phyloP scores from a whole-genome alignment of 37 sponge, comb jelly and placozoan genomes.

The Oopsacas minuta region DNA sequence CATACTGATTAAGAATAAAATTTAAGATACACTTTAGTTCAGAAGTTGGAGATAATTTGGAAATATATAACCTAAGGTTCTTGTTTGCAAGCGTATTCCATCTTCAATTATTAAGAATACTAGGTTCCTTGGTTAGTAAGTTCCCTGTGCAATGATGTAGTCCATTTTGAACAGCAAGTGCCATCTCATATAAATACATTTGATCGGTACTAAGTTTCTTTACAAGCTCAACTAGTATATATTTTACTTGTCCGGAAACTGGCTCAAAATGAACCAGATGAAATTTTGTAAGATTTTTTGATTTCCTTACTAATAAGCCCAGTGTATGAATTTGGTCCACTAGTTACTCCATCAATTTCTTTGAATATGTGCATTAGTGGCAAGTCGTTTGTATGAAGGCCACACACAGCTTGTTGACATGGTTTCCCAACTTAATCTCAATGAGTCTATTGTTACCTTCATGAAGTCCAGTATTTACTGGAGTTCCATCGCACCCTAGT shows the following conservation, averaged over 20 bases:
- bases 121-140: background rate
- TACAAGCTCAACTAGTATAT: background rate
- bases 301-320: conserved; percentile 9
- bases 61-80: too few relatives aligned
- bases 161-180: background rate
- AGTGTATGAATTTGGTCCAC: background rate
- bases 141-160: background rate
- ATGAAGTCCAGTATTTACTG: background rate
- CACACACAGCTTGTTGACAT: background rate
- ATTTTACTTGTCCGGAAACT: background rate
- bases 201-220: background rate
- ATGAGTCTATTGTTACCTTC: background rate
- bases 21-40: background rate
- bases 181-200: background rate
- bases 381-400: background rate
- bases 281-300: background rate
- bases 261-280: background rate
- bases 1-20: background rate
- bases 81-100: background rate
- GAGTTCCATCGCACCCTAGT: background rate
- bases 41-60: background rate
- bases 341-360: background rate
- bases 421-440: background rate
- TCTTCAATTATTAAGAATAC: background rate
- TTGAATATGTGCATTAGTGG: background rate